Evolutionary conservation across 2,888 invertebrate genomes (phyloP).

Genomic region (Charanyca ferruginea): DNA sequence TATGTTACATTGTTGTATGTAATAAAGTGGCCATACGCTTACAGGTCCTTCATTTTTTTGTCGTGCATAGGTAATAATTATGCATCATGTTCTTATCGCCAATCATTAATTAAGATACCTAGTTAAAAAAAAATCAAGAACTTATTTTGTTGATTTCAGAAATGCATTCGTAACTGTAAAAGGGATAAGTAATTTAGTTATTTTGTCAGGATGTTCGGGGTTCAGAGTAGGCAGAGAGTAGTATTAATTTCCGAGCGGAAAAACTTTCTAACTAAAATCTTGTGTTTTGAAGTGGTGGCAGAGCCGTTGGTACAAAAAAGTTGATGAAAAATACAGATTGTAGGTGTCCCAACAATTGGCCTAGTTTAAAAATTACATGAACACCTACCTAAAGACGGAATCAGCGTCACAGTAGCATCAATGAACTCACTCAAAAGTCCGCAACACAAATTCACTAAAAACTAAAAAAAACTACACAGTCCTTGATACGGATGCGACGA

Average conservation of each 20-base stretch:
- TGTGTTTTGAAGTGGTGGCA: background rate
- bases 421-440: constrained; percentile 69
- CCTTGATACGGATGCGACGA: constrained; percentile 72
- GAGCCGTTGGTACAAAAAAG: background rate
- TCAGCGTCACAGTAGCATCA: constrained; percentile 69
- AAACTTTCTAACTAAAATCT: background rate
- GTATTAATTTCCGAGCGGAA: background rate
- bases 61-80: no score
- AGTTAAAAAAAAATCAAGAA: background rate
- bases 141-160: background rate
- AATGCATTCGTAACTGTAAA: background rate
- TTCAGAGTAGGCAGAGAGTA: background rate
- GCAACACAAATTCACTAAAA: constrained; percentile 77
- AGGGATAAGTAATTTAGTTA: background rate
- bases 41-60: background rate
- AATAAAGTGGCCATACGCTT: no score
- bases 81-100: background rate
- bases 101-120: background rate
- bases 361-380: constrained; percentile 41
- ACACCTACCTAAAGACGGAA: constrained; percentile 69
- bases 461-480: constrained; percentile 82
- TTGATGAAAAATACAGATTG: background rate
- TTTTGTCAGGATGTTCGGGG: background rate
- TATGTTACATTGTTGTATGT: background rate
- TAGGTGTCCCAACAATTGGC: constrained; percentile 14